Evolutionary conservation across 2,888 invertebrate genomes (phyloP).

Genomic region (Drosophila aldrichi): DNA sequence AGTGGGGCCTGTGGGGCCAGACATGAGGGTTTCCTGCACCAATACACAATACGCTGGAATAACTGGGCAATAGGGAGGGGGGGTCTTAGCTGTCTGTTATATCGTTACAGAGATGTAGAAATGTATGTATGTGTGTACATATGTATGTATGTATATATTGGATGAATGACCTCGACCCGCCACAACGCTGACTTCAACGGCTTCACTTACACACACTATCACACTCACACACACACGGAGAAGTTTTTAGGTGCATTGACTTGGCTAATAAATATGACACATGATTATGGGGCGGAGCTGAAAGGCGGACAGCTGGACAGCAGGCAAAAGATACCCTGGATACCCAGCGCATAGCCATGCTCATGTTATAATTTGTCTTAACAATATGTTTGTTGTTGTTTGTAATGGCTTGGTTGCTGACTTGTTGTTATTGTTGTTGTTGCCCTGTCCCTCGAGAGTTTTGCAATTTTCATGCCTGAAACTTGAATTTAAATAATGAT

Average conservation of each 20-base stretch:
- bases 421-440: constrained; percentile 2
- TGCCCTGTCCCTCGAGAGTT: constrained; percentile 20
- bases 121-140: no score
- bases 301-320: constrained; percentile 8
- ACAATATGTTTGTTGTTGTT: constrained; percentile 11
- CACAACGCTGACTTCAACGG: constrained; percentile 42
- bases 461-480: constrained; percentile 50
- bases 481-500: constrained; percentile 50
- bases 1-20: constrained; percentile 4
- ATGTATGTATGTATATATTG: constrained; percentile 1
- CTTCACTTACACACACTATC: constrained; percentile 27
- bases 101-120: no score
- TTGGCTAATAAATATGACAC: constrained; percentile 53
- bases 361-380: constrained; percentile 32
- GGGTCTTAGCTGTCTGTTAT: constrained; percentile 2
- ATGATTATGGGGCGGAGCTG: constrained; percentile 25
- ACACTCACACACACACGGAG: neutral
- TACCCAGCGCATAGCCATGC: constrained; percentile 21
- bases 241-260: constrained; percentile 44
- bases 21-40: neutral
- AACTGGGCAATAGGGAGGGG: constrained; percentile 8
- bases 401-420: no score
- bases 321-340: constrained; percentile 17
- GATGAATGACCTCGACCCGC: constrained; percentile 60
- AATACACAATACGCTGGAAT: neutral